These are phyloP conservation scores for Nipponia nippon DNA, from an alignment of 2,113 vertebrate genomes.

Conservation along the genomic window DNA sequence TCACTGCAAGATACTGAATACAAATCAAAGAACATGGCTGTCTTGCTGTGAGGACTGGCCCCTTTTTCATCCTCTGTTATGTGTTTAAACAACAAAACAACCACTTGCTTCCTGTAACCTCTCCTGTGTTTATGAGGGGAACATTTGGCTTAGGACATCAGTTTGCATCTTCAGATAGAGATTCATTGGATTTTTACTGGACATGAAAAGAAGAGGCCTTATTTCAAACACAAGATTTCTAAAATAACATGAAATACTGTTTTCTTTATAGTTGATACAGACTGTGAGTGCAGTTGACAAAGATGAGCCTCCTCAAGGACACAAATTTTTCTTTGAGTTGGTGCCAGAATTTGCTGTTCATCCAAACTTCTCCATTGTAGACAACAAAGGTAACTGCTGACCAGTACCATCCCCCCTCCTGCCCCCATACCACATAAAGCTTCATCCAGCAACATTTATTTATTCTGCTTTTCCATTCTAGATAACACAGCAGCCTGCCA, in stretches of 20 bases:
- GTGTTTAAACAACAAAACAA: not conserved
- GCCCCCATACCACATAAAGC: not conserved
- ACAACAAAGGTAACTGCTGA: slow-evolving; percentile 78
- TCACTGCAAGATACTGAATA: not conserved
- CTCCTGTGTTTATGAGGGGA: not conserved
- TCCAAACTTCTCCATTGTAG: slow-evolving; percentile 80
- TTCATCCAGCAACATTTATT: not conserved
- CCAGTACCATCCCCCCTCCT: not conserved
- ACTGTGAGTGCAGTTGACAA: slow-evolving; percentile 80
- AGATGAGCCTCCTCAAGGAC: slow-evolving; percentile 77
- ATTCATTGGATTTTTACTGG: not conserved
- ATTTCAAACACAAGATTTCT: not conserved
- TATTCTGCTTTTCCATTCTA: not conserved
- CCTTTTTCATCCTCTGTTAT: not conserved
- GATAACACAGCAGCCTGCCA: slow-evolving; percentile 81
- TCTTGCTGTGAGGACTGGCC: not conserved
- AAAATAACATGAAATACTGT: not conserved
- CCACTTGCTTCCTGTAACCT: not conserved
- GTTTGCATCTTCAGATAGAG: not conserved
- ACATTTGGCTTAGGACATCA: not conserved
- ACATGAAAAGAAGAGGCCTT: not conserved
- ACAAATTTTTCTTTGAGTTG: slow-evolving; percentile 81
- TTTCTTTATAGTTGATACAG: slow-evolving; percentile 77
- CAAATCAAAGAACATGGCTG: not conserved
- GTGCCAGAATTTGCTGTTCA: slow-evolving; percentile 77